A percentile compares a stretch with the other conserved stretches of the same genome.
These are phyloP conservation scores for Mimachlamys varia DNA, from an alignment of 2,888 invertebrate species.

Conservation along the genomic window DNA sequence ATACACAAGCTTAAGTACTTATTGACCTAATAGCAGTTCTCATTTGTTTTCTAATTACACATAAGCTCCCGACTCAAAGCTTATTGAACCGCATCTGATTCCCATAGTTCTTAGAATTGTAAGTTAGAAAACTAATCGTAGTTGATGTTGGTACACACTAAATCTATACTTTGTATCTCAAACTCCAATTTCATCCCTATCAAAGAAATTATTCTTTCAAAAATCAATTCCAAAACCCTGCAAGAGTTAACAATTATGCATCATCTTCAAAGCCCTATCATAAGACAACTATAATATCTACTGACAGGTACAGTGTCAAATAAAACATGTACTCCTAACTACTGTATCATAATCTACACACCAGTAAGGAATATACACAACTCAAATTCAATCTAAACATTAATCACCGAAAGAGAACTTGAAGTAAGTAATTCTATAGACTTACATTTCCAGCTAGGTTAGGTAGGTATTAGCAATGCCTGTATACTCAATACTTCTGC, in stretches of 20 bases:
- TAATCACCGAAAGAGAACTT: neutral
- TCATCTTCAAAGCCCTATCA: neutral
- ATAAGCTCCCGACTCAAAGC: neutral
- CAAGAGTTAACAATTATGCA: neutral
- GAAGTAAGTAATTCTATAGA: neutral
- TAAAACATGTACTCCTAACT: neutral
- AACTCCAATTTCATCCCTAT: neutral
- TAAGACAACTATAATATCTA: neutral
- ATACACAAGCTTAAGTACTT: neutral
- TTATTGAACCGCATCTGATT: neutral
- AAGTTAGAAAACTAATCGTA: neutral
- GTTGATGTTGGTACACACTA: neutral
- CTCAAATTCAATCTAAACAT: neutral
- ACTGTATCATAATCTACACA: no score
- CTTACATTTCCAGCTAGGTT: neutral
- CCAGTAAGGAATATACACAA: neutral
- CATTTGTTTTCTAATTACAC: neutral
- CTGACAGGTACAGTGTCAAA: neutral
- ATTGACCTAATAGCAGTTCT: neutral
- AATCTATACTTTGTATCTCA: conserved; percentile 11
- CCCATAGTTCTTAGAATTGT: neutral
- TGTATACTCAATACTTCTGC: neutral
- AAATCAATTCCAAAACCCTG: neutral
- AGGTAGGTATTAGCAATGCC: neutral
- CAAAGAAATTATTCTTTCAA: neutral